These are phyloP conservation scores for Lymantria dispar DNA, from an alignment of 2,888 invertebrate species.

Conservation along the genomic window DNA sequence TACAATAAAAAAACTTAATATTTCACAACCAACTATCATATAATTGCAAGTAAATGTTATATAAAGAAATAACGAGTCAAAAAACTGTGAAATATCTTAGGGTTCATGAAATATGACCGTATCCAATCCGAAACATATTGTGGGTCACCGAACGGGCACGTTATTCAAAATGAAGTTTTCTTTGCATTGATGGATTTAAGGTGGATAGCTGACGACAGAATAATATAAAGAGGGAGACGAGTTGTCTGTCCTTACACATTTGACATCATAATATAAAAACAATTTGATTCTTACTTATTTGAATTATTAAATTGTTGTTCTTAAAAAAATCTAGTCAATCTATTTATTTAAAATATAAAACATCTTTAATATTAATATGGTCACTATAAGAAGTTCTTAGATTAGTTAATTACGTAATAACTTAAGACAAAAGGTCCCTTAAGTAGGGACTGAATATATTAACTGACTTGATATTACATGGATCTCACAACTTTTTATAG, in stretches of 20 bases:
- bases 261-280: slow-evolving; percentile 22
- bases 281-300: slow-evolving; percentile 8
- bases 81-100: slow-evolving; percentile 41
- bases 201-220: slow-evolving; percentile 36
- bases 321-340: too few species aligned
- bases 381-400: too few species aligned
- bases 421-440: too few species aligned
- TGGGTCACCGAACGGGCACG: slow-evolving; percentile 38
- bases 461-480: too few species aligned
- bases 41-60: not conserved
- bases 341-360: too few species aligned
- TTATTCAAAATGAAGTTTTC: slow-evolving; percentile 69
- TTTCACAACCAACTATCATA: too few species aligned
- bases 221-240: slow-evolving; percentile 22
- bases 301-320: too few species aligned
- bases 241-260: slow-evolving; percentile 17
- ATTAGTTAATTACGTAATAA: too few species aligned
- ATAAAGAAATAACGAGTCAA: slow-evolving; percentile 34
- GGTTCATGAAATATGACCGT: slow-evolving; percentile 56
- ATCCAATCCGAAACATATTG: slow-evolving; percentile 52
- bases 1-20: too few species aligned
- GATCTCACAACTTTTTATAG: too few species aligned
- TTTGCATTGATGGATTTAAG: slow-evolving; percentile 61
- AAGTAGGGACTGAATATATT: too few species aligned
- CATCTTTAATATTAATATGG: too few species aligned